Base-by-base conservation (phyloP, 2,888 invertebrate genomes). In the Himalopsyche anomala region DNA sequence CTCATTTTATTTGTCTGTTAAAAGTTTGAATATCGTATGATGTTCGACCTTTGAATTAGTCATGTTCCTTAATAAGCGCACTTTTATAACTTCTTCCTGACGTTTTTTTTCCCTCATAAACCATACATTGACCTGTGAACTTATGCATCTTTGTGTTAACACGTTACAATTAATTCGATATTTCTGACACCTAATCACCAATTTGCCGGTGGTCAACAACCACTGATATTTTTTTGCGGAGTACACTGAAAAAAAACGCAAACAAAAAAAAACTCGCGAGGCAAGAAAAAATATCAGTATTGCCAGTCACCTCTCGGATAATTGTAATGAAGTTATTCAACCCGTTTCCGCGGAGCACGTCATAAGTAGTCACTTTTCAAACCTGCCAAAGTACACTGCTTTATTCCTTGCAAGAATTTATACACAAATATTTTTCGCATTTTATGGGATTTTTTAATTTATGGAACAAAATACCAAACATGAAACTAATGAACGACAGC, bases 301-400 rank as follows among this genome's bases (percentile, higher is more conserved):
- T 15, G 74, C 74, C 28, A 74, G 38, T 74, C 74, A 74, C 38
- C 74, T 74, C 74, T 74, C 8, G 74, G 36, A 36, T 74, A 74
- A 74, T 74, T 74, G 74, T 74, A 74, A 36, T 74, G 51, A 74
- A 74, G 74, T 74, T 74, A 74, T 36, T 74, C 36, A 74, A 74
- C 74, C 74, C 74, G 74, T 38, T 74, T 38, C 36, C 38, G 28
- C 74, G 36, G 74, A 38, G 38, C 38, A 74, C 74, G 74, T 74
- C 74, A 74, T 12, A 69, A 69, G 11, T 9, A 51, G 74, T 74
- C 28, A 74, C 36, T 74, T 74, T 74, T 74, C 74, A 74, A 74
- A 74, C 15, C 5, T 36, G 74, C 69, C 12, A 28, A 36, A 19
- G 36, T 69, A 28, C 12, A 69, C 69, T 12, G 28, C 69, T n/a